Base-by-base conservation (phyloP, 2,797 vertebrate species). In the Darevskia nairensis region DNA sequence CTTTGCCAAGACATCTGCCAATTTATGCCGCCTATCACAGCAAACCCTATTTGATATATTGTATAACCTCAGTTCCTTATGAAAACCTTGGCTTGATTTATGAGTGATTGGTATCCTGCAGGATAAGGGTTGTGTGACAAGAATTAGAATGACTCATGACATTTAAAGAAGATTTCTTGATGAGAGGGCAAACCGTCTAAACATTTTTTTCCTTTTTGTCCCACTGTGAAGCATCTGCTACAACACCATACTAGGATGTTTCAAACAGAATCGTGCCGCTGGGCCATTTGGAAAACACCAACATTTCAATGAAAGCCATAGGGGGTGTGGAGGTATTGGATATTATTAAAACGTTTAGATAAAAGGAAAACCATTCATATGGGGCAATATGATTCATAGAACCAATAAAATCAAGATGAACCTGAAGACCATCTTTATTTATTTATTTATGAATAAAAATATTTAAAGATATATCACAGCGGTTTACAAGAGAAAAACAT, bases 191-290 rank as follows among this genome's bases (percentile, higher is more conserved):
- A 90, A 91, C 25, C 9, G 35, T 71, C 5, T 90, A 25, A 8
- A 64, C 61, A 64, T 89, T 25, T 90, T 89, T 86, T 55, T 86
- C 83, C 55, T 82, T 41, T 89, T 94, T 91, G 89, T 87, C 90
- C 93, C 84, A 72, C 88, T 90, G 87, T 69, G 80, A 89, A 86
- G 74, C 64, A 88, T 74, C 91, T 89, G 68, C 91, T 92, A 86
- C 87, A 93, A 91, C 90, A 92, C 89, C 85, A 93, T 85, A 90
- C 82, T 75, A 59, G 81, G 21, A 19, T 91, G 86, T 93, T 94
- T 92, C 89, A 69, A 82, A 29, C 44, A 29, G 39, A 29, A 68
- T 68, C 25, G 11, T 66, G 13, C 80, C 39, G 41, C 15, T 29
- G 13, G 44, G 32, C 4, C 46, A 79, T 55, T 66, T 39, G 68